phyloP scores from a whole-genome alignment of 2,888 invertebrate species.

The Anoncus sp. region DNA sequence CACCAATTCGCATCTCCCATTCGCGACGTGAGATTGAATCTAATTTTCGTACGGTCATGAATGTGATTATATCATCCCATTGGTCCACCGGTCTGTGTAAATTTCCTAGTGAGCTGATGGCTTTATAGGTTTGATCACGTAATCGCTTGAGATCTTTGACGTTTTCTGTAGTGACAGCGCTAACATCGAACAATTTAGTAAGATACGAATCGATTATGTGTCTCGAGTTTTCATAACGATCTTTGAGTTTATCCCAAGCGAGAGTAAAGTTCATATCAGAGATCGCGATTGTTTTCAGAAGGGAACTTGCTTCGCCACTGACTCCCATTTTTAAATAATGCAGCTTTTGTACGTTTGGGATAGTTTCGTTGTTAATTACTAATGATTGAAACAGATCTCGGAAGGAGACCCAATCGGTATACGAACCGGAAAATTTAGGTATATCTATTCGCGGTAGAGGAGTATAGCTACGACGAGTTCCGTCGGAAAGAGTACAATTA shows the following conservation, averaged over 20 bases:
- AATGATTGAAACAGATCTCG: conserved; percentile 19
- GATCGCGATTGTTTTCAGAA: conserved; percentile 10
- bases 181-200: conserved; percentile 10
- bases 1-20: conserved; percentile 4
- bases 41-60: conserved; percentile 2
- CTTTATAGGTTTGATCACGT: conserved; percentile 19
- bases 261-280: conserved; percentile 7
- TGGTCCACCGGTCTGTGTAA: conserved; percentile 10
- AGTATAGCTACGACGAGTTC: background rate
- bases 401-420: conserved; percentile 27
- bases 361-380: background rate
- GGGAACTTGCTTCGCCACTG: conserved; percentile 14
- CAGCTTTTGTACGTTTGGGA: conserved; percentile 15
- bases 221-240: conserved; percentile 13
- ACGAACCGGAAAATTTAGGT: conserved; percentile 7
- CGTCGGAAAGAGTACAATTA: conserved; percentile 18
- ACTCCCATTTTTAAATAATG: conserved; percentile 23
- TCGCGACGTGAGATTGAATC: background rate
- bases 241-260: conserved; percentile 21
- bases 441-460: background rate
- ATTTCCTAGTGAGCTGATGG: conserved; percentile 10
- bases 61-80: conserved; percentile 13
- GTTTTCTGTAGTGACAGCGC: background rate
- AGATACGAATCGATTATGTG: conserved; percentile 30
- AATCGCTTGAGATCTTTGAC: conserved; percentile 20